Evolutionary conservation across 2,113 vertebrate species (phyloP).

Genomic region (Salvelinus sp.): DNA sequence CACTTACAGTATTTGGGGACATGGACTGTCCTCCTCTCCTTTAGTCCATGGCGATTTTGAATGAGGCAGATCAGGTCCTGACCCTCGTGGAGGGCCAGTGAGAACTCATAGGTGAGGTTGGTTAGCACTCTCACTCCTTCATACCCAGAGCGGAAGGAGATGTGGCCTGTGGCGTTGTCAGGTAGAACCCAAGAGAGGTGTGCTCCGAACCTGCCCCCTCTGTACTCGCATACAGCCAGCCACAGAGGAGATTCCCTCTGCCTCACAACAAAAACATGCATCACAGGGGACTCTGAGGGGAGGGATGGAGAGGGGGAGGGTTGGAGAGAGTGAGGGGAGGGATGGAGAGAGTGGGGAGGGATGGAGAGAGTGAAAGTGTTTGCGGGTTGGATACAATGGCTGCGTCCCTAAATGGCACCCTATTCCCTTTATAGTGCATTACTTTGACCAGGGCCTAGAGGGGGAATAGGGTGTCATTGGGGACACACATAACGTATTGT

Average conservation of each 20-base stretch:
- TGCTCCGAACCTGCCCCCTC: conserved; percentile 20
- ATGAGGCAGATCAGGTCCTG: conserved; percentile 63
- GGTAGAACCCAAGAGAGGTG: conserved; percentile 66
- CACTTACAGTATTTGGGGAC: conserved; percentile 70
- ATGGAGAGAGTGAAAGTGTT: neutral
- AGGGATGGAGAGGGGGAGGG: neutral
- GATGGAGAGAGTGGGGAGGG: conserved; percentile 20
- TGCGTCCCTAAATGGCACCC: too few species aligned
- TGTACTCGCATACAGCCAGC: conserved; percentile 64
- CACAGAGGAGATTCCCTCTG: conserved; percentile 44
- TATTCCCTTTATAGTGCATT: too few species aligned
- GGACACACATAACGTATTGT: too few species aligned
- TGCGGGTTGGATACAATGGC: too few species aligned
- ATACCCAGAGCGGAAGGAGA: conserved; percentile 1
- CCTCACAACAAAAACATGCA: conserved; percentile 42
- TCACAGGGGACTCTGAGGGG: conserved; percentile 45
- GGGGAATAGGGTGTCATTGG: too few species aligned
- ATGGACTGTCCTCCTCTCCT: conserved; percentile 45
- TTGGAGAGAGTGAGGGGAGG: conserved; percentile 22
- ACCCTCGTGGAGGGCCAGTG: conserved; percentile 60
- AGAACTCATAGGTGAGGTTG: conserved; percentile 61
- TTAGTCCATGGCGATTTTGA: conserved; percentile 27
- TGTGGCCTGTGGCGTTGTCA: conserved; percentile 34
- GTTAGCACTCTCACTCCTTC: conserved; percentile 34
- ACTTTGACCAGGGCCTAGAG: too few species aligned